Evolutionary conservation across 2,113 vertebrate species (phyloP), one percentile per base, ranked within the genome.

Genomic region (Chloropsis cyanopogon): DNA sequence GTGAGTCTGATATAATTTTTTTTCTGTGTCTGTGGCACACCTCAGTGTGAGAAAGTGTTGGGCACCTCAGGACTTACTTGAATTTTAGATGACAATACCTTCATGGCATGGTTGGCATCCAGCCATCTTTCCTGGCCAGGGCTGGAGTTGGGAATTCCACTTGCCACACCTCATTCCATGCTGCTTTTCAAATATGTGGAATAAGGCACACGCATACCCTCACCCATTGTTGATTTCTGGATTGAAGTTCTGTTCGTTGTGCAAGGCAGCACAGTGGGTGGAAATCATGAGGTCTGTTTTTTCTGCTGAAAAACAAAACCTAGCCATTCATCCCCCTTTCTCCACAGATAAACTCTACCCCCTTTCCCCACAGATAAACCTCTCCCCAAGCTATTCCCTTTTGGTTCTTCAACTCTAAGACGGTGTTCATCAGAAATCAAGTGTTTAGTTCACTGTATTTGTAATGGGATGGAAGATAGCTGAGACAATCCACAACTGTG

Each of bases 91-190:
- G 75, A 90, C 3, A 19, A 50, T 91, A 82, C 42, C 26, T 71
- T 71, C 29, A 15, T 21, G 42, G 59, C 0, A 1, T 41, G 42
- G 42, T 66, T 97, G 82, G 82, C 54, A 83, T 66, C 50, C 22
- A 59, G 78, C 71, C 83, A 56, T 56, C 13, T 19, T 88, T 93
- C 46, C 71, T 0, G 12, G 52, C 52, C 68, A 49, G 47, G 68
- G 61, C 82, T 92, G 75, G 85, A 80, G 61, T 82, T 71, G 47
- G 1, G 7, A 90, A 94, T 96, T 94, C 75, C 64, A 56, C 39
- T 77, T 1, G 17, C 87, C 95, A 88, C 84, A 77, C 90, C 94
- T 93, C 87, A 88, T 97, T 95, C 90, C 82, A 37, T n/a, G 52
- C 39, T 47, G 37, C 75, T 82, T 65, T 33, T 91, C 82, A 94